Evolutionary conservation across 2,888 invertebrate genomes (phyloP), one percentile per base, ranked within the genome.

Genomic region (Carterocephalus palaemon): DNA sequence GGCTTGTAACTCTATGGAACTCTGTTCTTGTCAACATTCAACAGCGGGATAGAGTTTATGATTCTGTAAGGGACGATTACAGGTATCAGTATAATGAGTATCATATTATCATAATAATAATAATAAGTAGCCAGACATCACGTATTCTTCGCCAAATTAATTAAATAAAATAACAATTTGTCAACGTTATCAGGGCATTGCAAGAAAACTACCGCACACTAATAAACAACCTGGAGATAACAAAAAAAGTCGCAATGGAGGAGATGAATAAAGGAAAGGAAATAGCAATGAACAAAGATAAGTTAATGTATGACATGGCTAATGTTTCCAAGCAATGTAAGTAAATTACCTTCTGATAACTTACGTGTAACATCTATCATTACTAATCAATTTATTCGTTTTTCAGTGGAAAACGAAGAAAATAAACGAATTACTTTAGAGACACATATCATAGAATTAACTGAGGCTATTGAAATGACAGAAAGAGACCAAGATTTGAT

Each of bases 1-100:
- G 91, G 2, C 77, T 94, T 9, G 87, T 92, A 51, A 90, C 90
- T 57, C 88, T 92, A 3, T 95, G 94, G 94, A 91, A 92, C 64
- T 90, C 92, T 7, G 92, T 94, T 24, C 87, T 95, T 2, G 82
- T 91, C 6, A 91, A 91, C 46, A 92, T 94, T 49, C 86, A 89
- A 12, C 90, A 92, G 46, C 75, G 93, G 12, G 93, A 94, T 65
- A 90, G 89, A 56, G 88, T 91, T 1, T 88, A 90, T 47, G 88
- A 89, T 49, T 89, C 90, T 36, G 85, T 92, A 1, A 85, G 87
- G 28, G 80, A 88, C 20, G 91, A 92, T 56, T 88, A 90, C 54
- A 84, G 50, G 80, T 76, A 47, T 8, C 1, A 26, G 1, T 6
- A 3, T 3, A 24, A 10, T 1, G n/a, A 54, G 53, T 47, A 26